These are phyloP conservation scores for Jacana jacana DNA, from an alignment of 2,113 vertebrate species.

Conservation along the genomic window DNA sequence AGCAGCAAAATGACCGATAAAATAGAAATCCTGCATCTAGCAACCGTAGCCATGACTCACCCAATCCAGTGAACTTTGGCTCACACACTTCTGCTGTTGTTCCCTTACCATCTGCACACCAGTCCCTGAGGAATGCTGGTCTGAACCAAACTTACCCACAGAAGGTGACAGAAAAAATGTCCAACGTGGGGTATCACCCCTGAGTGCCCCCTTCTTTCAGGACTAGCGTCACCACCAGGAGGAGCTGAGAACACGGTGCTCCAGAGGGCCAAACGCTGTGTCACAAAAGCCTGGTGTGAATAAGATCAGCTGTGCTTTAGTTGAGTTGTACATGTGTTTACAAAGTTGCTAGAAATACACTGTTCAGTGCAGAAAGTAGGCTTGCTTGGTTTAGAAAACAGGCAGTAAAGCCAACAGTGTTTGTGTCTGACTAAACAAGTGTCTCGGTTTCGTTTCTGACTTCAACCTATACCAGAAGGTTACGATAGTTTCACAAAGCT, in stretches of 20 bases:
- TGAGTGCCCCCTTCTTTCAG: not conserved
- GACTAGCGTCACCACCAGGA: not conserved
- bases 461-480: conserved; percentile 48
- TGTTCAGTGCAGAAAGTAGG: conserved; percentile 7
- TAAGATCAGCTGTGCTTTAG: not conserved
- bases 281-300: not conserved
- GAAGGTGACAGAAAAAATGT: not conserved
- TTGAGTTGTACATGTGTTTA: not conserved
- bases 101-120: not conserved
- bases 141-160: not conserved
- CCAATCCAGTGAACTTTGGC: not conserved
- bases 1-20: not conserved
- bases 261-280: not conserved
- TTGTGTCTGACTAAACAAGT: not conserved
- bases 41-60: not conserved
- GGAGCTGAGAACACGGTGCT: not conserved
- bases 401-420: conserved; percentile 20
- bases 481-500: conserved; percentile 26
- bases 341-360: not conserved
- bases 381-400: conserved; percentile 28
- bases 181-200: not conserved
- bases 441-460: conserved; percentile 21
- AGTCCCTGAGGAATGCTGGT: not conserved
- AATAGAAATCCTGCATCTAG: not conserved
- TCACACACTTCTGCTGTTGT: not conserved